Base-by-base conservation (phyloP, 2,113 vertebrate species). In the Apodemus speciosus region DNA sequence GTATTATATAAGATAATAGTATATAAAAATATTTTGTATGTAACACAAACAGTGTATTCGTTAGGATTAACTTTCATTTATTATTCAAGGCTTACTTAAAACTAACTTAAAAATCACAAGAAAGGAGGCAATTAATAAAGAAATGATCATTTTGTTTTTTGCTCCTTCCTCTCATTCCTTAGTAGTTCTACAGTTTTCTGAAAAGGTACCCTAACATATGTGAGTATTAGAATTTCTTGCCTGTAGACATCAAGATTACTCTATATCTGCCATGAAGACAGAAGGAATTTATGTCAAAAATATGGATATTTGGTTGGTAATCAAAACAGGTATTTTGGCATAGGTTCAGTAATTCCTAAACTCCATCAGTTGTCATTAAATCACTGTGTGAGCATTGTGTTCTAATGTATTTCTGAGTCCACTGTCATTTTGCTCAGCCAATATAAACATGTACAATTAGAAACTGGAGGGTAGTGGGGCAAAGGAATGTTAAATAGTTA, bases 1-100 rank as follows among this genome's bases (percentile, higher is more conserved):
- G 18, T 56, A 35, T 35, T 35, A 49, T 71, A 51, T 53, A 62
- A 58, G 43, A 40, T 64, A 76, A 83, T 91, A 66, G 27, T 43
- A 58, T 51, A 88, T 75, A 88, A 58, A 73, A 75, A 16, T 51
- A 38, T 62, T 79, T 62, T n/a, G 60, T 9, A 38, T 30, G 35
- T 30, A 64, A 66, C 11, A 86, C 7, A 58, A 85, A 60, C 2
- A 69, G 13, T 68, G 3, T 16, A 85, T 91, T 93, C 88, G 79
- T n/a, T 66, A 88, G 38, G 38, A 83, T 76, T 95, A 88, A 62
- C 40, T 83, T 72, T 35, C 5, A 23, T 93, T 68, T 68, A 94
- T 60, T 62, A 95, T 85, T 53, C 66, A 84, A 88, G 79, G 10
- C 58, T 92, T 94, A 96, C 94, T 62, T 95, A 79, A 96, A 87